phyloP scores from a whole-genome alignment of 1,140 invertebrate genomes.

The Papilio helenus region DNA sequence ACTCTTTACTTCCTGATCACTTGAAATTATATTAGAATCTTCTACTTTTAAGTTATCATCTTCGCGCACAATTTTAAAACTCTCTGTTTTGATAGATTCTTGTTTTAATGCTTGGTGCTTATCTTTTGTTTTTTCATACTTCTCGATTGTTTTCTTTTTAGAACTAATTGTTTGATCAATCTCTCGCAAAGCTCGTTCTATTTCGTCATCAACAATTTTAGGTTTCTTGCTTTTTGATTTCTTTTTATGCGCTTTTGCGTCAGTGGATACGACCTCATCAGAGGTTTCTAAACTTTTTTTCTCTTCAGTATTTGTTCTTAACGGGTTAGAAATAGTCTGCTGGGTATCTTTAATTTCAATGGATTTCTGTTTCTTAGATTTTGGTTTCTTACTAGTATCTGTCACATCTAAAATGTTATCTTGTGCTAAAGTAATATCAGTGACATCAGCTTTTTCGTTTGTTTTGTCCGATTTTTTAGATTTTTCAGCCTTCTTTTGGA shows the following conservation, averaged over 20 bases:
- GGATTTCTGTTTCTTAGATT: conserved; percentile 37
- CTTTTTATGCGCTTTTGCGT: conserved; percentile 77
- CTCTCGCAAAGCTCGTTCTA: conserved; percentile 81
- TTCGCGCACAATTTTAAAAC: not conserved
- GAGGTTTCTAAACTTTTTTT: conserved; percentile 55
- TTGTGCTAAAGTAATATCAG: not conserved
- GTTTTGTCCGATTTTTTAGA: conserved; percentile 41
- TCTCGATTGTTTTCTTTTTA: conserved; percentile 56
- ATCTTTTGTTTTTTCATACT: conserved; percentile 49
- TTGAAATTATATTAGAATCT: conserved; percentile 3
- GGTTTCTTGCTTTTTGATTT: conserved; percentile 69
- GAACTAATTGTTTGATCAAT: conserved; percentile 48
- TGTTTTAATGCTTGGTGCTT: not conserved
- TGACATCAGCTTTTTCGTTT: conserved; percentile 29
- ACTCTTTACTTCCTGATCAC: conserved; percentile 18
- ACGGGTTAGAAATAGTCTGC: not conserved
- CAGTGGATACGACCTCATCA: conserved; percentile 52
- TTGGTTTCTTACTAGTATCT: conserved; percentile 42
- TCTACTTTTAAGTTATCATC: not conserved
- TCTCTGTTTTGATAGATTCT: not conserved
- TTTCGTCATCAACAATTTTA: conserved; percentile 82
- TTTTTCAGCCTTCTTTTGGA: conserved; percentile 44
- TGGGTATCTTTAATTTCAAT: conserved; percentile 31
- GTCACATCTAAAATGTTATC: not conserved
- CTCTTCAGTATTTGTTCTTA: conserved; percentile 14